Percentiles rank a stretch among this genome's conserved stretches.
Conservation (phyloP, 2,113 vertebrate species). For the cat (Felis catus) region DNA sequence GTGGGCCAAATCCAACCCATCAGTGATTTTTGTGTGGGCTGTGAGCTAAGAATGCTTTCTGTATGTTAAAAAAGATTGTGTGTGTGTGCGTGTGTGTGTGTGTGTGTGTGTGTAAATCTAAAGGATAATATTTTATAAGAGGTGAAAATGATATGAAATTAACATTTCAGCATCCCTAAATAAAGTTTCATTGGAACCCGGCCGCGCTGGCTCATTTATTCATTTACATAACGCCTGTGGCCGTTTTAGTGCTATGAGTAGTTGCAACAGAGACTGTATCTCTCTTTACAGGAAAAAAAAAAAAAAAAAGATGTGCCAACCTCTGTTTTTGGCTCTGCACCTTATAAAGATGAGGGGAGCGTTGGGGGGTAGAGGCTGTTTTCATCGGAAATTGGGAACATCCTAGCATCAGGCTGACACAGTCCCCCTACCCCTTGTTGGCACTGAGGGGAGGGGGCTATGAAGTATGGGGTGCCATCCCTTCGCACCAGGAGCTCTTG, state of each 20-base stretch:
- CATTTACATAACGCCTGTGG: background rate
- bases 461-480: too few species aligned
- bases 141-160: background rate
- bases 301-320: fast-evolving
- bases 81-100: background rate
- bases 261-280: fast-evolving
- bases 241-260: fast-evolving
- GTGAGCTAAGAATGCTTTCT: background rate
- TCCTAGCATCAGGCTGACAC: fast-evolving
- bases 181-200: background rate
- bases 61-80: background rate
- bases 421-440: background rate
- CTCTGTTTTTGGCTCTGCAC: background rate
- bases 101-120: background rate
- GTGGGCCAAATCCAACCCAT: fast-evolving
- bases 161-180: background rate
- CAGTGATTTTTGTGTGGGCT: background rate
- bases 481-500: background rate
- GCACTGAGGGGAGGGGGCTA: background rate
- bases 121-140: background rate
- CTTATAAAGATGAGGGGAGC: background rate
- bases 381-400: background rate
- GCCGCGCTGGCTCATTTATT: background rate
- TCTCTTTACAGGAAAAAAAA: background rate
- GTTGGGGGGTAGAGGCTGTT: background rate